Evolutionary conservation across 1,140 invertebrate species (phyloP), one percentile per base, ranked within the genome.

Genomic region (Xylocopa sonorina): DNA sequence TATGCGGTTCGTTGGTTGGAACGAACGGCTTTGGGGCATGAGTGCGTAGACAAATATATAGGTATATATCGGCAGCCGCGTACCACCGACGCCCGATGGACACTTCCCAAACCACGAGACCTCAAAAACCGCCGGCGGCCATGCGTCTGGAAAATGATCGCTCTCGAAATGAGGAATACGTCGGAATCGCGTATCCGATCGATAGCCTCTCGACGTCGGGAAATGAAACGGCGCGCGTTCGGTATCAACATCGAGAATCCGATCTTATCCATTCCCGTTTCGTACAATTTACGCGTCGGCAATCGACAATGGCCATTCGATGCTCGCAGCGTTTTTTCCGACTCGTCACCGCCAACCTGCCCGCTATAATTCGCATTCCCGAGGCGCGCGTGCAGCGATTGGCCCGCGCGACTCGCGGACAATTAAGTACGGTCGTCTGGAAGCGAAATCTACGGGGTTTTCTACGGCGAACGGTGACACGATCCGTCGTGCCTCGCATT

Each of bases 71-170:
- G 71, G 16, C 14, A 12, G 62, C 48, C 32, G 27, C 27, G 32
- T 27, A 21, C 24, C 29, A 29, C 27, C 3, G 46, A n/a, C n/a
- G n/a, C n/a, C 73, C 57, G 41, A 58, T 72, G 71, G 60, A 51
- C 84, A 73, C 69, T 78, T 82, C 55, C 78, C 83, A 69, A 87
- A 87, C 81, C 87, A 69, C 83, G 80, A 86, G 87, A 84, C 84
- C 67, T 82, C 82, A 60, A 85, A 78, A 88, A 77, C 78, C 74
- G 84, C 87, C 78, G 53, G 58, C 80, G 88, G 88, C 71, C 71
- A 86, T 67, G 84, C 85, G 78, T 85, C 87, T 76, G 53, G 72
- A 41, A 85, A 90, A 90, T 89, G 78, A 82, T 80, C 50, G 43
- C 24, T 4, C 51, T 12, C 10, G 27, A 57, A 80, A 75, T 43